Base-by-base conservation (phyloP, 2,888 invertebrate genomes). In the Dorcus parallelipipedus region DNA sequence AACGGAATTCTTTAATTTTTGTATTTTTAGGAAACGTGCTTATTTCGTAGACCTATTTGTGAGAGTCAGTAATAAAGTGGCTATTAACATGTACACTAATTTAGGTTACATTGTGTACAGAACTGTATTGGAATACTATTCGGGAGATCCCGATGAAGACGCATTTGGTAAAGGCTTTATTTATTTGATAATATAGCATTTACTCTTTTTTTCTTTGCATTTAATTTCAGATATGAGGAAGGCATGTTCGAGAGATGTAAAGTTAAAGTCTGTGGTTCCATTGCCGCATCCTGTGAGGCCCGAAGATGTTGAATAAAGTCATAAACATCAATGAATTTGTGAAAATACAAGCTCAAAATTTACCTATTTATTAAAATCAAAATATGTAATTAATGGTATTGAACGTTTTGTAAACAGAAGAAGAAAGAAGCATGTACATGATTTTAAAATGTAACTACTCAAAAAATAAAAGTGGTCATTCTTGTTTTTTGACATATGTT, bases 41-140 rank as follows among this genome's bases (percentile, higher is more conserved):
- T 98, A 93, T 77, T 99, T 99, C 80, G 98, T 99, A 10, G 99
- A 99, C 77, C 82, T 99, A 40, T 99, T 98, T 84, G 99, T 99
- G 3, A 85, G 99, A 70, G 95, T 97, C 9, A 97, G 97, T 73
- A 99, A 99, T 78, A 89, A 91, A 77, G 93, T 97, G 47, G 99
- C 99, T 1, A 96, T 97, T 55, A 93, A 93, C 71, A 97, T 99
- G 97, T 99, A 99, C 76, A 90, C 89, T 71, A 91, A 92, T 76
- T 81, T 98, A 58, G 98, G 97, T 20, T 99, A 99, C 74, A 95
- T 94, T 67, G 93, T 98, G 0, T 99, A 98, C 77, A 83, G 99
- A 58, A 93, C 94, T 45, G 97, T 99, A 48, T 80, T 99, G 67
- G 97, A 97, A 77, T 99, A 99, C 82, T 99, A 99, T 78, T 96